A percentile compares a stretch with the other conserved stretches of the same genome.
Evolutionary conservation across 2,888 invertebrate species (phyloP).

Genomic region (Caenorhabditis zanzibari): DNA sequence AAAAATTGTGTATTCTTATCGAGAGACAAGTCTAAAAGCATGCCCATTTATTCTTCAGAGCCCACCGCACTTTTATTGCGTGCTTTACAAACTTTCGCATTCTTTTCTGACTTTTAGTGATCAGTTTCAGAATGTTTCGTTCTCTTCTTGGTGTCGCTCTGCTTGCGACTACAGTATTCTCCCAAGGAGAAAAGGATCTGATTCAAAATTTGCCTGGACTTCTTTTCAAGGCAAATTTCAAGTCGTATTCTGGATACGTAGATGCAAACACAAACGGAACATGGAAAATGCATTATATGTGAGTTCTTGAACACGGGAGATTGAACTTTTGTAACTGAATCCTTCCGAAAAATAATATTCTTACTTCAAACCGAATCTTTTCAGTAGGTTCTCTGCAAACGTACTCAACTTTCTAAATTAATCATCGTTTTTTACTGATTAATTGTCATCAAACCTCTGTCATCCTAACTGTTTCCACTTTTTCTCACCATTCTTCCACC

Average conservation of each 20-base stretch:
- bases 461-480: constrained; percentile 1
- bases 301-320: too few species aligned
- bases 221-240: constrained; percentile 83
- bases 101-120: constrained; percentile 10
- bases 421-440: constrained; percentile 23
- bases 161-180: constrained; percentile 31
- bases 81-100: constrained; percentile 2
- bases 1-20: constrained; percentile 30
- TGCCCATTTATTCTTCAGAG: constrained; percentile 6
- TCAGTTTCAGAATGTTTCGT: constrained; percentile 49
- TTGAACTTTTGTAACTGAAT: too few species aligned
- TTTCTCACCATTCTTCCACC: constrained; percentile 21
- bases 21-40: background rate
- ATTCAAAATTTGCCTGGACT: constrained; percentile 84
- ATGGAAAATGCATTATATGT: constrained; percentile 85
- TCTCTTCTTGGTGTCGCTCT: constrained; percentile 45
- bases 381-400: constrained; percentile 1
- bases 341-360: too few species aligned
- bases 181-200: constrained; percentile 67
- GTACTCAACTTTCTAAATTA: background rate
- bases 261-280: constrained; percentile 83
- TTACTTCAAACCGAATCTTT: too few species aligned
- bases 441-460: constrained; percentile 10
- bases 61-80: constrained; percentile 19
- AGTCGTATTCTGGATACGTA: constrained; percentile 85